A percentile compares a stretch with the other conserved stretches of the same genome.
phyloP scores from a whole-genome alignment of 2,888 invertebrate species.

The Ecliptopera silaceata region DNA sequence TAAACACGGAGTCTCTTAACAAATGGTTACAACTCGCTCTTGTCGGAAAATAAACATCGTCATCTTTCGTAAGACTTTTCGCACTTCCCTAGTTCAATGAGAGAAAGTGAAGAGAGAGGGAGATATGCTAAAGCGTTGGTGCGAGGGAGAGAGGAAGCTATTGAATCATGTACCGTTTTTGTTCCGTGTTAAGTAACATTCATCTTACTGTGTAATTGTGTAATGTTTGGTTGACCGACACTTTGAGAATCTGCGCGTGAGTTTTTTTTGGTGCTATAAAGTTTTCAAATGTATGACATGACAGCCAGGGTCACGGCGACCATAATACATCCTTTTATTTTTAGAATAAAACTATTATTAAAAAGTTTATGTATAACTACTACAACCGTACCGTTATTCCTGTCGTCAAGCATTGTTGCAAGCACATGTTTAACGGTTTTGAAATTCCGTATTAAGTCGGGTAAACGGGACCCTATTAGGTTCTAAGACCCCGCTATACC shows the following conservation, averaged over 20 bases:
- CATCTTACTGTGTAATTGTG: conserved; percentile 32
- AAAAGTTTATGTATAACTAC: too few relatives aligned
- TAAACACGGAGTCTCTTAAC: neutral
- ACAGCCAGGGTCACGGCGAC: too few relatives aligned
- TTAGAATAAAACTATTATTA: too few relatives aligned
- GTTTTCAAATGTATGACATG: too few relatives aligned
- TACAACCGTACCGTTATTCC: too few relatives aligned
- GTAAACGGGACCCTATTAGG: too few relatives aligned
- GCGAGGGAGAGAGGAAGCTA: conserved; percentile 14
- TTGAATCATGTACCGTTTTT: conserved; percentile 57
- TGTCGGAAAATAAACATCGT: conserved; percentile 7
- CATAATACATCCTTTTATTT: too few relatives aligned
- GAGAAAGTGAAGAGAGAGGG: conserved; percentile 14
- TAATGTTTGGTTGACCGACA: conserved; percentile 25
- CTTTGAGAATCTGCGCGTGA: conserved; percentile 5
- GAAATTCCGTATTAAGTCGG: too few relatives aligned
- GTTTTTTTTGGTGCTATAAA: too few relatives aligned
- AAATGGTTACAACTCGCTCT: conserved; percentile 1
- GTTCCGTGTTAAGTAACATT: conserved; percentile 48
- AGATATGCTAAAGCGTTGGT: neutral
- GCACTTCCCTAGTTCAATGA: conserved; percentile 12
- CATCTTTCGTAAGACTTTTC: conserved; percentile 8
- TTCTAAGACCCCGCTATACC: too few relatives aligned
- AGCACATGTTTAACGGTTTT: too few relatives aligned
- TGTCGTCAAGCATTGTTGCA: too few relatives aligned